Evolutionary conservation across 2,113 vertebrate genomes (phyloP).

Genomic region (Neoarius graeffei): DNA sequence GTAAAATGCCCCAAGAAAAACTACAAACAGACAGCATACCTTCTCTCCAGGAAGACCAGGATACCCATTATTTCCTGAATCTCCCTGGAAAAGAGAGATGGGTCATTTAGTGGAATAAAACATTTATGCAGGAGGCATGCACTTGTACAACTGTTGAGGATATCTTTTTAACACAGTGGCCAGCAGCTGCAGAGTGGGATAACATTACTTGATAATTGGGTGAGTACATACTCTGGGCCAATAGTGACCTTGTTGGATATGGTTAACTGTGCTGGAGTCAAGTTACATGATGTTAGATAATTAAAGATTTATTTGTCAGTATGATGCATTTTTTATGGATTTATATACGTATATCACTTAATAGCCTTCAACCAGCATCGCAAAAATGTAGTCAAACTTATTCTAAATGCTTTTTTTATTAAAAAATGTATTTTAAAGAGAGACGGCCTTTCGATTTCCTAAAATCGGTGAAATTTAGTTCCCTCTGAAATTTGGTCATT

Average conservation of each 20-base stretch:
- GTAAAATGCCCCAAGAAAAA: background rate
- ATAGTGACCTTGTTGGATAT: constrained; percentile 46
- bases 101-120: constrained; percentile 64
- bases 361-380: background rate
- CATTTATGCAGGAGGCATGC: constrained; percentile 62
- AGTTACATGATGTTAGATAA: background rate
- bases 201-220: constrained; percentile 70
- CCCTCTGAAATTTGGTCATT: too few relatives aligned
- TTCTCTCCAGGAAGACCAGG: constrained; percentile 74
- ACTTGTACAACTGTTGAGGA: constrained; percentile 66
- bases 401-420: background rate
- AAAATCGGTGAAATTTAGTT: too few relatives aligned
- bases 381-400: background rate
- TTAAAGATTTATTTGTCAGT: background rate
- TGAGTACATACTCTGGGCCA: constrained; percentile 52
- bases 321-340: background rate
- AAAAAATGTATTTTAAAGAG: too few relatives aligned
- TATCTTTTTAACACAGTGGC: constrained; percentile 58
- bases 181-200: constrained; percentile 69
- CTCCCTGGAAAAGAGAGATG: constrained; percentile 64
- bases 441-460: too few relatives aligned
- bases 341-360: background rate
- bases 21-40: constrained; percentile 59
- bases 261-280: constrained; percentile 21
- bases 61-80: constrained; percentile 69